phyloP scores from a whole-genome alignment of 2,797 vertebrate genomes.

The Hippoglossus hippoglossus region DNA sequence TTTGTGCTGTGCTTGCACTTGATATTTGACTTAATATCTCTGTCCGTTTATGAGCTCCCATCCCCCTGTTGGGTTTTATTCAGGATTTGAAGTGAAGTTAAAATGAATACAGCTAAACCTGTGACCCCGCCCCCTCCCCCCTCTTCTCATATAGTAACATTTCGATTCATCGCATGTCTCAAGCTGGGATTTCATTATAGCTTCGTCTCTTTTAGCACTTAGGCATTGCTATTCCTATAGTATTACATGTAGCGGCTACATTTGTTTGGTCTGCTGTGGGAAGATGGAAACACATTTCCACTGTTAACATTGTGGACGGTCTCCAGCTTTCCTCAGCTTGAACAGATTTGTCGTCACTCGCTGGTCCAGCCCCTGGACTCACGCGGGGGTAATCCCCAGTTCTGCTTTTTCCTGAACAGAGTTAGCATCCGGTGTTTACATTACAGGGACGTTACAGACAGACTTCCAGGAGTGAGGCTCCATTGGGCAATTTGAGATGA shows the following conservation, averaged over 20 bases:
- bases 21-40: constrained; percentile 51
- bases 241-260: constrained; percentile 42
- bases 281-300: constrained; percentile 44
- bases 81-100: neutral
- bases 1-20: constrained; percentile 49
- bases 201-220: neutral
- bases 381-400: constrained; percentile 59
- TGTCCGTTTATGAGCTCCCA: constrained; percentile 19
- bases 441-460: constrained; percentile 16
- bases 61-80: neutral
- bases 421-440: constrained; percentile 39
- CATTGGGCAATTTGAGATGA: constrained; percentile 1
- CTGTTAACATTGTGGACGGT: constrained; percentile 46
- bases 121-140: neutral
- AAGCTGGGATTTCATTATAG: too few species aligned
- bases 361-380: constrained; percentile 41
- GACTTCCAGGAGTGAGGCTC: constrained; percentile 9
- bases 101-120: neutral
- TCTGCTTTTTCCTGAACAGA: constrained; percentile 45
- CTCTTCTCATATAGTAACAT: too few species aligned
- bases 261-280: constrained; percentile 52
- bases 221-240: constrained; percentile 26
- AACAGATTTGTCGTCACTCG: constrained; percentile 64
- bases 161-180: neutral
- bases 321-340: constrained; percentile 65